A percentile compares a stretch with the other conserved stretches of the same genome.
Evolutionary conservation across 2,113 vertebrate genomes (phyloP).

Genomic region (Colaptes auratus): DNA sequence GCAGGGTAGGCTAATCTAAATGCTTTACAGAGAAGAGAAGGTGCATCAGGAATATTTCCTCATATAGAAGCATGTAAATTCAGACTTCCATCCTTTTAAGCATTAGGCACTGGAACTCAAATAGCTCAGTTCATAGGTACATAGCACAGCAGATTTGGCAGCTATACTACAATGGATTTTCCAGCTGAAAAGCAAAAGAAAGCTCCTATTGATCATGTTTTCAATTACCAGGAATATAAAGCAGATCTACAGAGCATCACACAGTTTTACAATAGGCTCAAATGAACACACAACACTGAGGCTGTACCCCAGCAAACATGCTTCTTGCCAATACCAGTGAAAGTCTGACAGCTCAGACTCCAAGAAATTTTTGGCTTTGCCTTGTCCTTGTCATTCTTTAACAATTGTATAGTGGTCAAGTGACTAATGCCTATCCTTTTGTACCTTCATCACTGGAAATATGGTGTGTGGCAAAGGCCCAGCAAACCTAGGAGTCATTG

Average conservation of each 20-base stretch:
- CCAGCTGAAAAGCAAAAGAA: neutral
- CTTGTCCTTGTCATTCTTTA: neutral
- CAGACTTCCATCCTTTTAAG: neutral
- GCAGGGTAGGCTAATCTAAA: constrained; percentile 1
- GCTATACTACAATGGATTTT: neutral
- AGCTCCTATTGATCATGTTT: neutral
- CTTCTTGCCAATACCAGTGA: neutral
- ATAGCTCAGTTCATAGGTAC: neutral
- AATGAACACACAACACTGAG: neutral
- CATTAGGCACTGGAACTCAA: neutral
- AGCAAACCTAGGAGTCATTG: neutral
- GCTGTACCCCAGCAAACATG: neutral
- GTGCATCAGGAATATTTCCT: neutral
- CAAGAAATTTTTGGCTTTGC: neutral
- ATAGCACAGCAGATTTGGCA: neutral
- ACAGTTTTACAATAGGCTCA: neutral
- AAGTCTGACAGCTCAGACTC: neutral
- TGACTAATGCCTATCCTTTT: neutral
- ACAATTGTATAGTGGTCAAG: neutral
- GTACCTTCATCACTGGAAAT: neutral
- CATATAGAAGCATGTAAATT: neutral
- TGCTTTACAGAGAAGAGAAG: neutral
- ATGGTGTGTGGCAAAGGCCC: neutral
- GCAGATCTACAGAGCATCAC: neutral
- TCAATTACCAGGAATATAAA: neutral